A percentile compares a stretch with the other conserved stretches of the same genome.
Conservation (phyloP, 2,888 invertebrate species). For the Pyrochroa serraticornis region DNA sequence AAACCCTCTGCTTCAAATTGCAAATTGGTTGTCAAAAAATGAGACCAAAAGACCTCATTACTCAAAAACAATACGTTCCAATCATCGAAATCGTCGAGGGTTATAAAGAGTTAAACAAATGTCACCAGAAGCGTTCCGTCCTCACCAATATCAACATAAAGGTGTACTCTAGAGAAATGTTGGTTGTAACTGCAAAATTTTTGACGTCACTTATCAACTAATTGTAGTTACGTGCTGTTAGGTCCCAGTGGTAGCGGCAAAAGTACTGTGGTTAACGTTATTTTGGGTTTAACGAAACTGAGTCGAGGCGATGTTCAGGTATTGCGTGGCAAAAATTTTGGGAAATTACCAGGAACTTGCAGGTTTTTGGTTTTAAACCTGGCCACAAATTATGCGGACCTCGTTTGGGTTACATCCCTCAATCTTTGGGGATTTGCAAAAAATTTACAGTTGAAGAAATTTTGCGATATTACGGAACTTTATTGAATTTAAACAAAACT, state of each 20-base stretch:
- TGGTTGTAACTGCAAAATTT: no score
- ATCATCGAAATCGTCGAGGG: neutral
- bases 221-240: conserved; percentile 12
- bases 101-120: no score
- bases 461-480: neutral
- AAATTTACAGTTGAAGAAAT: conserved; percentile 1
- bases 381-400: neutral
- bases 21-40: no score
- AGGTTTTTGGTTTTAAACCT: conserved; percentile 19
- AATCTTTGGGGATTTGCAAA: neutral
- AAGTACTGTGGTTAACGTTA: conserved; percentile 32
- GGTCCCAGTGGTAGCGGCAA: conserved; percentile 35
- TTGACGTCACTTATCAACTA: no score
- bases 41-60: no score
- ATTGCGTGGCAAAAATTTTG: no score
- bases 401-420: conserved; percentile 1
- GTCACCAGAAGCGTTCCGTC: no score
- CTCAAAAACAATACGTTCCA: no score
- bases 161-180: no score
- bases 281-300: conserved; percentile 30
- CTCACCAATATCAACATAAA: no score
- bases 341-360: neutral
- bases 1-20: no score
- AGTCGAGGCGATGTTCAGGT: conserved; percentile 26
- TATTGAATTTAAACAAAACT: neutral